phyloP scores from a whole-genome alignment of 2,113 vertebrate species.

The Gymnocephalus cernua region DNA sequence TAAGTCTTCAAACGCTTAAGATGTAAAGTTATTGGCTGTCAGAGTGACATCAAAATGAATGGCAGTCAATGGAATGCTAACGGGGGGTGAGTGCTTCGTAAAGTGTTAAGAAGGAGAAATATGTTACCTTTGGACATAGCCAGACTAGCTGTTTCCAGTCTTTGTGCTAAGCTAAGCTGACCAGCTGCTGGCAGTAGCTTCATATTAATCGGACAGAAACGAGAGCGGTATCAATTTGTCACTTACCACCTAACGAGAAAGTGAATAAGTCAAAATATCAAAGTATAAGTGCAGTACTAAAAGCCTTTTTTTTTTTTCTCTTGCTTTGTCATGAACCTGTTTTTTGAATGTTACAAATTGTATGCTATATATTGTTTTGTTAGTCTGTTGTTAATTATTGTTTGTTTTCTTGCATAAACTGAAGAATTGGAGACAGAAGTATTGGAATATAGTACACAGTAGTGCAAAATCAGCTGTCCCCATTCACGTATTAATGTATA shows the following conservation, averaged over 20 bases:
- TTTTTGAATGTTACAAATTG: neutral
- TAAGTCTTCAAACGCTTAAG: no score
- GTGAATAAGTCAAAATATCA: neutral
- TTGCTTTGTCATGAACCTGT: conserved; percentile 1
- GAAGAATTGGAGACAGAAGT: conserved; percentile 6
- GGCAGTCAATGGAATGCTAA: no score
- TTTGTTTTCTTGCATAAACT: conserved; percentile 34
- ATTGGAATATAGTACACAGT: neutral
- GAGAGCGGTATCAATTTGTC: neutral
- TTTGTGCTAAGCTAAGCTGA: neutral
- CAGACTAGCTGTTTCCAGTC: neutral
- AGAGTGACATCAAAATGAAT: no score
- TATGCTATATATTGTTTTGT: neutral
- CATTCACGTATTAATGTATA: neutral
- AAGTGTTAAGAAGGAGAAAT: neutral
- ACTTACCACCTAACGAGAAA: neutral
- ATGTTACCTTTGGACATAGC: neutral
- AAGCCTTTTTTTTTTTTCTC: neutral
- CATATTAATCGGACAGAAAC: neutral
- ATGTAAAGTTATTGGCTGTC: no score
- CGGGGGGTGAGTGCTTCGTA: no score
- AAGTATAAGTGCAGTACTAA: neutral
- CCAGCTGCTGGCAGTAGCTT: neutral
- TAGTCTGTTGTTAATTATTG: neutral
- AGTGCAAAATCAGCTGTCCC: neutral